phyloP scores from a whole-genome alignment of 2,797 vertebrate species.

The Sebastolobus alascanus region DNA sequence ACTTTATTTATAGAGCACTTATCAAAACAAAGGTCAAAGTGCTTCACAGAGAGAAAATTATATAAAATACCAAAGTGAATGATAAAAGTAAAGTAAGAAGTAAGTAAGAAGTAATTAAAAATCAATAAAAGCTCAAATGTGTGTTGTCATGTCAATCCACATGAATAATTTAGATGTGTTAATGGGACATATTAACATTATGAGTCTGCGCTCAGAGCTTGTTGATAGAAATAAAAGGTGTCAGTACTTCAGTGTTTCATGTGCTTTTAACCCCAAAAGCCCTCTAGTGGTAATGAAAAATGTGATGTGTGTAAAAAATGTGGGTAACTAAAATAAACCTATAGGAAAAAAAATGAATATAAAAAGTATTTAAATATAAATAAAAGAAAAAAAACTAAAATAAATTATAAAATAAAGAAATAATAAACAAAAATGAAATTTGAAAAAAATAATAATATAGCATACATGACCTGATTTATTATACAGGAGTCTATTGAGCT shows the following conservation, averaged over 20 bases:
- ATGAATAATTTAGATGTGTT: conserved; percentile 14
- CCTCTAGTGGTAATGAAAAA: background rate
- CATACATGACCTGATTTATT: too few species aligned
- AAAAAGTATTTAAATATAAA: background rate
- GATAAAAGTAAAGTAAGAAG: too few species aligned
- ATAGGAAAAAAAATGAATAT: background rate
- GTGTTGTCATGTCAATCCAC: conserved; percentile 25
- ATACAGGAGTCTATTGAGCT: background rate
- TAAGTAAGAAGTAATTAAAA: too few species aligned
- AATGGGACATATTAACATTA: conserved; percentile 17
- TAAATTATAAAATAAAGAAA: background rate
- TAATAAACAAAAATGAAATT: background rate
- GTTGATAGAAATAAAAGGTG: conserved; percentile 7
- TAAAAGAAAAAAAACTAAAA: background rate
- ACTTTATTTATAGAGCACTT: too few species aligned
- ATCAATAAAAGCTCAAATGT: background rate
- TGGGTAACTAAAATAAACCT: background rate
- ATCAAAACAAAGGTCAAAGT: too few species aligned
- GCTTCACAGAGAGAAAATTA: too few species aligned
- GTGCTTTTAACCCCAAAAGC: background rate
- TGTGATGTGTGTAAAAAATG: background rate
- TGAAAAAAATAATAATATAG: too few species aligned
- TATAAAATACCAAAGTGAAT: too few species aligned
- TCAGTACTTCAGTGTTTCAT: background rate
- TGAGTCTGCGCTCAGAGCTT: background rate